A percentile compares a stretch with the other conserved stretches of the same genome.
Conservation (phyloP, 1,140 invertebrate genomes). For the Streblospio benedicti region DNA sequence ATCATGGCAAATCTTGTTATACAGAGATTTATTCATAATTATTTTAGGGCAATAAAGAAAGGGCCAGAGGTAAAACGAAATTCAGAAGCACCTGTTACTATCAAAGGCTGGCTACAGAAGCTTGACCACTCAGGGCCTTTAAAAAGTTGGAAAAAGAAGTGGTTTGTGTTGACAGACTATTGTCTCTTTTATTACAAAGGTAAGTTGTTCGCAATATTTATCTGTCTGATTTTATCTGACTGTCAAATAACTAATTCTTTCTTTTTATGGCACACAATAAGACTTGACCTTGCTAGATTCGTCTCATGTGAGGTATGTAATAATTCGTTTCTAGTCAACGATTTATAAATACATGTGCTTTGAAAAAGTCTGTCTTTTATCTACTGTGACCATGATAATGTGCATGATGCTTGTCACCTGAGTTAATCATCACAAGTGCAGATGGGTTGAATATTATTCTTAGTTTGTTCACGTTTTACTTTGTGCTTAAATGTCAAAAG, state of each 20-base stretch:
- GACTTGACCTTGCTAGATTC: too few species aligned
- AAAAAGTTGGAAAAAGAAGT: slow-evolving; percentile 87
- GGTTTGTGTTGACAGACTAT: slow-evolving; percentile 89
- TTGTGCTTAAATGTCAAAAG: too few species aligned
- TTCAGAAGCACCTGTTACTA: slow-evolving; percentile 64
- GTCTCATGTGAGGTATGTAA: neutral
- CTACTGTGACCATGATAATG: neutral
- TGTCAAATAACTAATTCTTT: neutral
- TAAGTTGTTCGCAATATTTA: slow-evolving; percentile 45
- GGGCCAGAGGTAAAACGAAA: slow-evolving; percentile 35
- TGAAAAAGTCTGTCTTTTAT: neutral
- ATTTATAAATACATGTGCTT: neutral
- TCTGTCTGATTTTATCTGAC: neutral
- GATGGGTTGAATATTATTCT: too few species aligned
- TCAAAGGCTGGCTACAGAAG: slow-evolving; percentile 82
- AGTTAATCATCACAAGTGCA: too few species aligned
- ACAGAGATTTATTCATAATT: too few species aligned
- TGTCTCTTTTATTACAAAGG: slow-evolving; percentile 93
- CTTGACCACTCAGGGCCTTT: slow-evolving; percentile 50
- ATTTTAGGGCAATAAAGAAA: slow-evolving; percentile 2
- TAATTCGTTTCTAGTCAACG: neutral
- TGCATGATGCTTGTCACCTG: too few species aligned
- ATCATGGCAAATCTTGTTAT: too few species aligned
- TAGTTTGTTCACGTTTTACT: too few species aligned
- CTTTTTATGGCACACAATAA: neutral